These are phyloP conservation scores for Gymnogyps californianus DNA, from an alignment of 2,113 vertebrate species.

Conservation along the genomic window DNA sequence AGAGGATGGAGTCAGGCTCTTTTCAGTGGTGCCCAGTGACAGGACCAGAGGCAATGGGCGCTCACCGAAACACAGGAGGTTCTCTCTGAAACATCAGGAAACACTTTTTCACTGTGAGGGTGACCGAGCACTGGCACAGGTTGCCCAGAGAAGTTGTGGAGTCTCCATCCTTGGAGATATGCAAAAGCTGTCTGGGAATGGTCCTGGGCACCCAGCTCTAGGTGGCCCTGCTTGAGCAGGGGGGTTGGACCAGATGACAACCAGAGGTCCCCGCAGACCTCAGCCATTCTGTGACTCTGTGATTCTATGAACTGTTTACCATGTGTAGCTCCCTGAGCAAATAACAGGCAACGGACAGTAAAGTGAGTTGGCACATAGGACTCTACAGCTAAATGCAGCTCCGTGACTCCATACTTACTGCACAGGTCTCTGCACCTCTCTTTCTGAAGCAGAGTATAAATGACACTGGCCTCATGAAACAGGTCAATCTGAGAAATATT, in stretches of 20 bases:
- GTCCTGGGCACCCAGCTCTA: not conserved
- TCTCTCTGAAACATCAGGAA: not conserved
- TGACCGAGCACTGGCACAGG: not conserved
- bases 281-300: not conserved
- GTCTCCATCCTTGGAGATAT: not conserved
- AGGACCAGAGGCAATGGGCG: not conserved
- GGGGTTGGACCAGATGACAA: not conserved
- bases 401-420: not conserved
- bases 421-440: not conserved
- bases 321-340: not conserved
- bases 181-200: not conserved
- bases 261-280: not conserved
- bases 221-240: not conserved
- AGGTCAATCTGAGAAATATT: not conserved
- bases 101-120: not conserved
- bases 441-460: not conserved
- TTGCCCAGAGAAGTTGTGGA: not conserved
- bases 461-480: not conserved
- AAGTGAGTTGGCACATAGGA: not conserved
- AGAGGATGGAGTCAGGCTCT: no score
- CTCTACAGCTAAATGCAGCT: not conserved
- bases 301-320: not conserved
- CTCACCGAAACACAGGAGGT: not conserved
- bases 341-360: not conserved
- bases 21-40: no score